Percentiles rank a stretch among this genome's conserved stretches.
Conservation (phyloP, 2,888 invertebrate species). For the Sinelater perroti region DNA sequence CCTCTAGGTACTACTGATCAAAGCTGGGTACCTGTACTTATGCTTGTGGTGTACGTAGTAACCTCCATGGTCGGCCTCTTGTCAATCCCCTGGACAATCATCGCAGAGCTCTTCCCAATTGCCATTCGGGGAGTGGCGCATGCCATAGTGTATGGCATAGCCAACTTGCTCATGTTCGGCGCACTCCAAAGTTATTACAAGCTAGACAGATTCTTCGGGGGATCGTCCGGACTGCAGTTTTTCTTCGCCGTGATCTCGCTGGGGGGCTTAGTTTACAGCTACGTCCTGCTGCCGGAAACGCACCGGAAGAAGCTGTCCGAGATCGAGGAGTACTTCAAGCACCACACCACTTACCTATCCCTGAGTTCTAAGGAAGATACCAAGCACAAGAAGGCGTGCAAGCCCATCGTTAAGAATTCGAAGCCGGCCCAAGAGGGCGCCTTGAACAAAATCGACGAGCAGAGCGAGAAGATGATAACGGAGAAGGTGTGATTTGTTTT, state of each 20-base stretch:
- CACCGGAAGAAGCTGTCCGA: slow-evolving; percentile 63
- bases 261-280: slow-evolving; percentile 58
- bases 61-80: slow-evolving; percentile 68
- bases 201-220: slow-evolving; percentile 54
- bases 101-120: slow-evolving; percentile 67
- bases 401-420: slow-evolving; percentile 23
- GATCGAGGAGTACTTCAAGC: slow-evolving; percentile 62
- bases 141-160: slow-evolving; percentile 65
- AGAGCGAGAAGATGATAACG: slow-evolving; percentile 24
- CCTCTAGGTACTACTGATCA: slow-evolving; percentile 48
- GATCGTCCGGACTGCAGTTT: slow-evolving; percentile 64
- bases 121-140: slow-evolving; percentile 68
- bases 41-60: slow-evolving; percentile 65
- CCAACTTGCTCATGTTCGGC: slow-evolving; percentile 66
- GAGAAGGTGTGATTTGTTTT: slow-evolving; percentile 7
- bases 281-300: slow-evolving; percentile 63
- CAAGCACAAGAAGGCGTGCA: background rate
- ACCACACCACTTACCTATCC: slow-evolving; percentile 52
- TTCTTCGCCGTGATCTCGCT: slow-evolving; percentile 64
- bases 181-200: slow-evolving; percentile 63
- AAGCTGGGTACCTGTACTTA: slow-evolving; percentile 61
- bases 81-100: slow-evolving; percentile 70
- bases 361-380: slow-evolving; percentile 4
- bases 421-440: background rate
- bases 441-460: slow-evolving; percentile 10